Base-by-base conservation (phyloP, 1,140 invertebrate genomes). In the Papilio polytes region DNA sequence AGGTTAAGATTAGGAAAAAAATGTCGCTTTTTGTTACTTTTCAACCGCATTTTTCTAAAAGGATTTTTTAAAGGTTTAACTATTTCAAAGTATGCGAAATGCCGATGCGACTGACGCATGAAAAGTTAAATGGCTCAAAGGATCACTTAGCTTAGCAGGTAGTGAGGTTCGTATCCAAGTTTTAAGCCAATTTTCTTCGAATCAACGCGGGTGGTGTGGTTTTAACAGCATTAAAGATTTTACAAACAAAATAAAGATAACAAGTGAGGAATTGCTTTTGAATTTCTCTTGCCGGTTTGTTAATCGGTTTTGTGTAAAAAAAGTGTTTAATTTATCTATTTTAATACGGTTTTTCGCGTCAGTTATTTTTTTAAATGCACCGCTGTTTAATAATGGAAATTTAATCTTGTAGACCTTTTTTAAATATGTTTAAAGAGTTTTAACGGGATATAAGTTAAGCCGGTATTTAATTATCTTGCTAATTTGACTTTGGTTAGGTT, bases 131-230 rank as follows among this genome's bases (percentile, higher is more conserved):
- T 74, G 73, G 81, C 63, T 85, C 85, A 88, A 86, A 85, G 86
- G 87, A 88, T 90, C 88, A 87, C 73, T 66, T 51, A 44, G 26
- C 53, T 84, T 82, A 83, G 74, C 86, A 88, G 89, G 87, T 89
- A 89, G 85, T 83, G 83, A 4, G 80, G 81, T 88, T 89, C 82
- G 84, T 74, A 80, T 86, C 76, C 66, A 53, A 56, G 80, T 70
- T 70, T 70, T 84, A 82, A 86, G 80, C 81, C 82, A 87, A 87
- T 86, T 84, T 87, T 91, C 88, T 80, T 53, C 74, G 85, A 86
- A 91, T 46, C 88, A 59, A 85, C 80, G 87, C 87, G 88, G 89
- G 88, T 89, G 89, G 89, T 80, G 78, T 31, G 77, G 85, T 76
- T 84, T 85, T 85, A 84, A 85, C 82, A 78, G 85, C 82, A 85